Conservation (phyloP, 2,113 vertebrate genomes). For the Pelecanoides urinatrix region DNA sequence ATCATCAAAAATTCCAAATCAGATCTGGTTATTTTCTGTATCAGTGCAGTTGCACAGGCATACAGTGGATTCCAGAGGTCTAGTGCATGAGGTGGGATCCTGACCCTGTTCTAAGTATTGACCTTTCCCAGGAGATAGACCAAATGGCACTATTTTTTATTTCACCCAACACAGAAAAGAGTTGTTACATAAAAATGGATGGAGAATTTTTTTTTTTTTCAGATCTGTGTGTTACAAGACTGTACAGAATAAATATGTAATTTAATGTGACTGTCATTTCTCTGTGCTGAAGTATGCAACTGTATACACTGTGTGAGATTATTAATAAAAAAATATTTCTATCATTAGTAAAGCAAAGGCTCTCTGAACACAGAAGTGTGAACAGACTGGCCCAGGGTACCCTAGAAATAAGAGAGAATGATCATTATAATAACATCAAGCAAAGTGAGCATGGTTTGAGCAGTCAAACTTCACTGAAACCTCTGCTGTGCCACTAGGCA, state of each 20-base stretch:
- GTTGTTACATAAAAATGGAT: background rate
- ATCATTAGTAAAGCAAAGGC: background rate
- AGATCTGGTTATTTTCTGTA: background rate
- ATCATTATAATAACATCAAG: background rate
- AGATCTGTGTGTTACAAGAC: background rate
- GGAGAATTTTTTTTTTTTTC: background rate
- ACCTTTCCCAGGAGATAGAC: background rate
- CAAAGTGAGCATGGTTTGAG: background rate
- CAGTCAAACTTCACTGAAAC: background rate
- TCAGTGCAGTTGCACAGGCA: background rate
- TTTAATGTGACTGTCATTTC: background rate
- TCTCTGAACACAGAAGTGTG: background rate
- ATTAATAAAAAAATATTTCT: background rate
- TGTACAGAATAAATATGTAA: background rate
- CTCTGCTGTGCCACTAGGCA: background rate
- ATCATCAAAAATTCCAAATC: background rate
- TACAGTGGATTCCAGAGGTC: background rate
- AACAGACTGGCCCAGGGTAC: background rate
- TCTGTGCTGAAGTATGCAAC: background rate
- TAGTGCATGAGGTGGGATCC: background rate
- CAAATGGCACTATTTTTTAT: background rate
- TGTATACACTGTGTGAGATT: background rate
- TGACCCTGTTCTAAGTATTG: background rate
- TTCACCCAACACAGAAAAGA: background rate
- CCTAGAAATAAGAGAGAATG: background rate